A percentile compares a stretch with the other conserved stretches of the same genome.
Conservation (phyloP, 2,888 invertebrate genomes). For the Lucinisca nassula region DNA sequence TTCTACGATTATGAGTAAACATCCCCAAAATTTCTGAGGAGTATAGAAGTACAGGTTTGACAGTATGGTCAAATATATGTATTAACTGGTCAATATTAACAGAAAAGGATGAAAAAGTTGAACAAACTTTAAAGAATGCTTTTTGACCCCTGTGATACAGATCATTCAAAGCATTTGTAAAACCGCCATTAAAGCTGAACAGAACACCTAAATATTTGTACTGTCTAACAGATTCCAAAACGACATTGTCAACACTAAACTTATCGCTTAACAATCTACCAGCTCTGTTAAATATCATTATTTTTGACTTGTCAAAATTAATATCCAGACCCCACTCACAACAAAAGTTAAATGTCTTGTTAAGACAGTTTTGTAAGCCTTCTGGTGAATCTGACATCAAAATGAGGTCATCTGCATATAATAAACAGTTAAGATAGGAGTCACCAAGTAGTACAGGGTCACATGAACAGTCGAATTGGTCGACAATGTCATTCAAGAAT, state of each 20-base stretch:
- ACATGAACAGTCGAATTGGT: neutral
- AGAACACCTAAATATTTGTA: neutral
- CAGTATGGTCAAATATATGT: neutral
- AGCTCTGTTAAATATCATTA: neutral
- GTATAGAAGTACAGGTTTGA: neutral
- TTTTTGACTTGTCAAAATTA: neutral
- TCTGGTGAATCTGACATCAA: neutral
- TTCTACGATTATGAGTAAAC: too few species aligned
- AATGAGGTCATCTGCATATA: neutral
- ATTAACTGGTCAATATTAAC: neutral
- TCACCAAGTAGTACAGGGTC: neutral
- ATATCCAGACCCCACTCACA: neutral
- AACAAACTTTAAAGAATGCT: neutral
- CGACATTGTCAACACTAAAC: neutral
- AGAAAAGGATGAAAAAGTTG: neutral
- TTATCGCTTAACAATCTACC: neutral
- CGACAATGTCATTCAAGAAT: neutral
- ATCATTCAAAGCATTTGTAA: neutral
- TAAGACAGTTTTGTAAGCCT: neutral
- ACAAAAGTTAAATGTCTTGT: neutral
- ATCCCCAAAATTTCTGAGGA: too few species aligned
- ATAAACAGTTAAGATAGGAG: neutral
- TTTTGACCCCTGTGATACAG: too few species aligned
- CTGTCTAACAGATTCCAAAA: neutral
- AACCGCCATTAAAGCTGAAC: constrained; percentile 4